phyloP scores from a whole-genome alignment of 2,888 invertebrate species.

The Ichneumoninae sp. region DNA sequence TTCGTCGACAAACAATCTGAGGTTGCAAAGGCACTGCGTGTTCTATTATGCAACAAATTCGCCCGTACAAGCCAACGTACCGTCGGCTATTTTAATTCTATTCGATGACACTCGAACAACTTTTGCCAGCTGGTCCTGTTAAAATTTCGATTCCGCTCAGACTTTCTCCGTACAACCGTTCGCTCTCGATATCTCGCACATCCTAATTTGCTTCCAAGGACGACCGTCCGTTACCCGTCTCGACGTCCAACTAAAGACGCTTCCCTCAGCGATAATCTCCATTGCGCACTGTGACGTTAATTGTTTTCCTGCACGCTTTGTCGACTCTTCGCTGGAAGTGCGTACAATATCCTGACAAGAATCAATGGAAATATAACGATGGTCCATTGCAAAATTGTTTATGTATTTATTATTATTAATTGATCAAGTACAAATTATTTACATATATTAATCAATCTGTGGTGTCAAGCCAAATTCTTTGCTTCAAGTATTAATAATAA shows the following conservation, averaged over 20 bases:
- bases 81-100: constrained; percentile 14
- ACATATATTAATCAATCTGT: no score
- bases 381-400: neutral
- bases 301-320: neutral
- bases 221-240: neutral
- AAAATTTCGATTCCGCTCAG: neutral
- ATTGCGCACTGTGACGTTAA: neutral
- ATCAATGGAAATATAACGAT: neutral
- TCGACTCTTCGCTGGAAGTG: neutral
- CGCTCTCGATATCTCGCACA: neutral
- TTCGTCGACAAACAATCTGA: neutral
- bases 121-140: neutral
- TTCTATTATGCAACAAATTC: constrained; percentile 21
- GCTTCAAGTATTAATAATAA: no score
- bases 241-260: neutral
- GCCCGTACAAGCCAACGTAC: neutral
- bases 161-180: neutral
- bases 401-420: neutral
- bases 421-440: no score
- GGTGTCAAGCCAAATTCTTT: no score
- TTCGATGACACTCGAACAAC: neutral
- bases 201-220: neutral
- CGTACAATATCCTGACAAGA: no score
- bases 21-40: neutral
- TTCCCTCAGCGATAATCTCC: neutral